Conservation (phyloP, 2,888 invertebrate genomes). For the Tricholauxania praeusta region DNA sequence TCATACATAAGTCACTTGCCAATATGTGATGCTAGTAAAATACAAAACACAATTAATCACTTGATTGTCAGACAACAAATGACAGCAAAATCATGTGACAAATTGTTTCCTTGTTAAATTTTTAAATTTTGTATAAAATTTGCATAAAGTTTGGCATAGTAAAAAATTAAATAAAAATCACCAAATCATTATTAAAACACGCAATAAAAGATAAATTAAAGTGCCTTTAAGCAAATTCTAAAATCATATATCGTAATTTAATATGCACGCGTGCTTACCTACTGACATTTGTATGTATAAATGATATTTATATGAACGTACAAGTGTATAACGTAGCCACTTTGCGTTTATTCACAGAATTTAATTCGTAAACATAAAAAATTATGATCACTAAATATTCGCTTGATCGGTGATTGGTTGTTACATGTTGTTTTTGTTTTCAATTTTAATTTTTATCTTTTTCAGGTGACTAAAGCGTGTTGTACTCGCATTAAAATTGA, state of each 20-base stretch:
- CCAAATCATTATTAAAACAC: not conserved
- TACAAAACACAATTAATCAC: no score
- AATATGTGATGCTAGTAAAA: no score
- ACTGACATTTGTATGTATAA: no score
- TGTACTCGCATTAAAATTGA: constrained; percentile 9
- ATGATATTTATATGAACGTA: no score
- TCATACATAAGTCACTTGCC: no score
- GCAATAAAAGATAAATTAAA: no score
- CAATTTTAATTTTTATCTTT: not conserved
- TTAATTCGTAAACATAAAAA: not conserved
- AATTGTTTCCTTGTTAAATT: not conserved
- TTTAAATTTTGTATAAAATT: not conserved
- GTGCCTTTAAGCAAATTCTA: no score
- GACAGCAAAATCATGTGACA: not conserved
- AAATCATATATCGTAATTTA: no score
- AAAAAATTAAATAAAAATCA: not conserved
- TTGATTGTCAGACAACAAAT: no score
- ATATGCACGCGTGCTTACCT: no score
- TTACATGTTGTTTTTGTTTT: constrained; percentile 11
- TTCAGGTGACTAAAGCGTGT: constrained; percentile 14
- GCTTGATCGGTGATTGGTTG: not conserved
- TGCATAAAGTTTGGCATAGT: not conserved
- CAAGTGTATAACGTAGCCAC: no score
- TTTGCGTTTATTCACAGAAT: not conserved
- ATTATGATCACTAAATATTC: constrained; percentile 4